These are phyloP conservation scores for Nylanderia fulva DNA, from an alignment of 1,140 invertebrate genomes.

Conservation along the genomic window DNA sequence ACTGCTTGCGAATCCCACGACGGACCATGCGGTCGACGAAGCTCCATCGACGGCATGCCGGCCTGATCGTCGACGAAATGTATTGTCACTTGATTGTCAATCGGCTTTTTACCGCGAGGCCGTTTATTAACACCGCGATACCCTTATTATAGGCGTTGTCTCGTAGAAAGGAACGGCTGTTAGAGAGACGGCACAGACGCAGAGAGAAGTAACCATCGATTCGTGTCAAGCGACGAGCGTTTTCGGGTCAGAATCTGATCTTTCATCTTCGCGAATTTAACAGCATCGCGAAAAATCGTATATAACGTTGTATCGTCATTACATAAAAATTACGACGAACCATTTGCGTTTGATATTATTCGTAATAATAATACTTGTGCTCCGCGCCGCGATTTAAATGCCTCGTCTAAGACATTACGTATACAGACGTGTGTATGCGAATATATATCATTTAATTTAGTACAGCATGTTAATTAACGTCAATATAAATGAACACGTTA, in stretches of 20 bases:
- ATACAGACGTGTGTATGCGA: neutral
- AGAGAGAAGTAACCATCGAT: constrained; percentile 1
- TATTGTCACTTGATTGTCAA: constrained; percentile 85
- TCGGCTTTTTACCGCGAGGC: constrained; percentile 79
- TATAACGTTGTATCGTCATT: neutral
- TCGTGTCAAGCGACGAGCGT: too few species aligned
- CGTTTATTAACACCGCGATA: constrained; percentile 55
- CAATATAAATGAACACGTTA: neutral
- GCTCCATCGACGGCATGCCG: constrained; percentile 70
- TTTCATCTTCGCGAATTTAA: neutral
- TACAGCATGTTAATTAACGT: neutral
- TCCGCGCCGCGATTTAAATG: neutral
- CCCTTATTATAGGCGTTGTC: constrained; percentile 25
- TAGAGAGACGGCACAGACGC: neutral
- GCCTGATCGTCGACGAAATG: constrained; percentile 82
- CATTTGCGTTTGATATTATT: neutral
- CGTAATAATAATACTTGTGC: neutral
- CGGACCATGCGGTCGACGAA: constrained; percentile 17
- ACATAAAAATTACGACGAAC: neutral
- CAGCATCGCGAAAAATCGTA: neutral
- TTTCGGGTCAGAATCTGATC: neutral
- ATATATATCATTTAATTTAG: neutral
- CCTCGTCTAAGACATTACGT: neutral
- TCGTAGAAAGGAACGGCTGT: constrained; percentile 17
- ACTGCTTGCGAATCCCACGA: constrained; percentile 66